Evolutionary conservation across 2,113 vertebrate species (phyloP).

Genomic region (Greenwoodochromis staneri): DNA sequence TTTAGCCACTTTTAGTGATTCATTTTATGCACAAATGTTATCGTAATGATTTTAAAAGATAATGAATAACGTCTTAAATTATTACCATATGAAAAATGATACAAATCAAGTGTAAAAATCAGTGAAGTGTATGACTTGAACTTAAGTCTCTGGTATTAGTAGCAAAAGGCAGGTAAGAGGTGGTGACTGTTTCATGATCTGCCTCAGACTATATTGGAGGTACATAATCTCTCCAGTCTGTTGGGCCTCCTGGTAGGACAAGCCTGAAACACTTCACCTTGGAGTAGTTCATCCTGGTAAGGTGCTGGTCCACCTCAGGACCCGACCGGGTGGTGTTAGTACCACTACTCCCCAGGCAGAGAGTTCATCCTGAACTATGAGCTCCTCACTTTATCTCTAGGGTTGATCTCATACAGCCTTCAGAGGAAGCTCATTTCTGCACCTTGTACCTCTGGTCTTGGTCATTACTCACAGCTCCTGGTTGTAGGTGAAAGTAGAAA

Average conservation of each 20-base stretch:
- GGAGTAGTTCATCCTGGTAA: not conserved
- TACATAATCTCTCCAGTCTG: not conserved
- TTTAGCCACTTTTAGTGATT: not conserved
- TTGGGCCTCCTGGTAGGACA: not conserved
- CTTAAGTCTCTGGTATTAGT: fast-evolving
- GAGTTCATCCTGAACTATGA: not conserved
- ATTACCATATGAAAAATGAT: not conserved
- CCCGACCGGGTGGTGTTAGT: fast-evolving
- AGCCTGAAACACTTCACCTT: not conserved
- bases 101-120: not conserved
- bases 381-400: not conserved
- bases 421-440: not conserved
- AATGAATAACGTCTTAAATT: not conserved
- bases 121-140: not conserved
- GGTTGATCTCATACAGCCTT: not conserved
- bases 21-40: not conserved
- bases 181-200: not conserved
- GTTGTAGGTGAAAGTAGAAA: not conserved
- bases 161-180: not conserved
- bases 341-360: not conserved
- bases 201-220: not conserved
- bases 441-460: not conserved
- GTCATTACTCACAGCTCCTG: not conserved
- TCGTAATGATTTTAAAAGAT: fast-evolving
- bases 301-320: not conserved